Percentiles rank a stretch among this genome's conserved stretches.
These are phyloP conservation scores for Zaprionus camerounensis DNA, from an alignment of 1,140 invertebrate species.

Conservation along the genomic window DNA sequence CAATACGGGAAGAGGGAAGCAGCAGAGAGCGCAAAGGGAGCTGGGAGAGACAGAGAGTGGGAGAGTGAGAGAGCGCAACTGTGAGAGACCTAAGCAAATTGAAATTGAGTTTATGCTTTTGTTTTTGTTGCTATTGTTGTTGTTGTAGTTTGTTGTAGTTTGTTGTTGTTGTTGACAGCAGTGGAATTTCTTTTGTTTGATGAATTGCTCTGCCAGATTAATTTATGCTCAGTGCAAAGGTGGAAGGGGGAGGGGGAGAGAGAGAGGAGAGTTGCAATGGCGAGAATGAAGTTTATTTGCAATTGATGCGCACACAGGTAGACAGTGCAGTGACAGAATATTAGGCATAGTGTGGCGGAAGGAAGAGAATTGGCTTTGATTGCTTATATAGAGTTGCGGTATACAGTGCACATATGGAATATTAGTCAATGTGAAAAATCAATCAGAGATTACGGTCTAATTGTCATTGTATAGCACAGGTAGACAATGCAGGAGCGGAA, in stretches of 20 bases:
- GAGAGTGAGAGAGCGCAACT: neutral
- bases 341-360: neutral
- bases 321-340: neutral
- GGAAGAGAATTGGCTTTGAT: neutral
- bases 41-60: conserved; percentile 44
- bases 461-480: neutral
- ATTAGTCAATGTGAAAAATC: too few relatives aligned
- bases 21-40: neutral
- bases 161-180: neutral
- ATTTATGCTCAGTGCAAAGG: neutral
- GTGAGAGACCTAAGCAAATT: conserved; percentile 46
- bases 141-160: too few relatives aligned
- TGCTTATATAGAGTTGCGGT: neutral
- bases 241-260: neutral
- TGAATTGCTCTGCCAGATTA: neutral
- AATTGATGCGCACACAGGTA: conserved; percentile 2
- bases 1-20: conserved; percentile 17
- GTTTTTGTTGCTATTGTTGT: neutral
- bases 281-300: conserved; percentile 5
- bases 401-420: too few relatives aligned
- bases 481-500: too few relatives aligned
- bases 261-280: neutral
- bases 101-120: conserved; percentile 45
- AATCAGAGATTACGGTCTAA: neutral
- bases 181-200: conserved; percentile 7